Conservation (phyloP, 1,140 invertebrate species). For the Lepeophtheirus salmonis region DNA sequence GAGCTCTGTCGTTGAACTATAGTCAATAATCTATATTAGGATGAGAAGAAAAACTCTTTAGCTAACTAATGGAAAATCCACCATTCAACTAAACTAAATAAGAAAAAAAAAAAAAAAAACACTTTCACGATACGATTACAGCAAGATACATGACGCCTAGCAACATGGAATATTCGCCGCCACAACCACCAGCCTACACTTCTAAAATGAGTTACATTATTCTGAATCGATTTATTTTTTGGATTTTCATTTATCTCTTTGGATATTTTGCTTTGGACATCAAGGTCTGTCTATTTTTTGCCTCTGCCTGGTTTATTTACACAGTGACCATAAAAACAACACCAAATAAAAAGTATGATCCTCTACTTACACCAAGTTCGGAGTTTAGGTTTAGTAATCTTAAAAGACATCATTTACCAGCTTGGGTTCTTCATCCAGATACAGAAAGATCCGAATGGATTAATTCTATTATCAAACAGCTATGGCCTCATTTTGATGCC, state of each 20-base stretch:
- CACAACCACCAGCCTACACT: too few relatives aligned
- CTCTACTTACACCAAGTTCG: too few relatives aligned
- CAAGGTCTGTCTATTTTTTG: not conserved
- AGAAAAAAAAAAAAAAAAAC: too few relatives aligned
- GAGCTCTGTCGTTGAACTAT: too few relatives aligned
- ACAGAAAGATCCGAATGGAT: constrained; percentile 11
- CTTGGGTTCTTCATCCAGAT: constrained; percentile 9
- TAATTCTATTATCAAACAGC: not conserved
- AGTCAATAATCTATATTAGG: too few relatives aligned
- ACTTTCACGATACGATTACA: too few relatives aligned
- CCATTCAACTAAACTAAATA: too few relatives aligned
- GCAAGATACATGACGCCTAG: too few relatives aligned
- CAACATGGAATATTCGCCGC: too few relatives aligned
- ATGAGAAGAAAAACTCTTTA: too few relatives aligned
- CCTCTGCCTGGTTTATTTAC: not conserved
- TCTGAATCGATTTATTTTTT: not conserved
- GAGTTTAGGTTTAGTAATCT: too few relatives aligned
- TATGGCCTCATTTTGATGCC: constrained; percentile 10
- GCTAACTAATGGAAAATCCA: too few relatives aligned
- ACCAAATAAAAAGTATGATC: not conserved
- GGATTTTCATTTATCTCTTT: not conserved
- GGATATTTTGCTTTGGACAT: not conserved
- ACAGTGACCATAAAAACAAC: not conserved
- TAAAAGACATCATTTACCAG: not conserved
- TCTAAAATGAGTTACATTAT: not conserved